Conservation (phyloP, 2,113 vertebrate species). For the Pterocles gutturalis region DNA sequence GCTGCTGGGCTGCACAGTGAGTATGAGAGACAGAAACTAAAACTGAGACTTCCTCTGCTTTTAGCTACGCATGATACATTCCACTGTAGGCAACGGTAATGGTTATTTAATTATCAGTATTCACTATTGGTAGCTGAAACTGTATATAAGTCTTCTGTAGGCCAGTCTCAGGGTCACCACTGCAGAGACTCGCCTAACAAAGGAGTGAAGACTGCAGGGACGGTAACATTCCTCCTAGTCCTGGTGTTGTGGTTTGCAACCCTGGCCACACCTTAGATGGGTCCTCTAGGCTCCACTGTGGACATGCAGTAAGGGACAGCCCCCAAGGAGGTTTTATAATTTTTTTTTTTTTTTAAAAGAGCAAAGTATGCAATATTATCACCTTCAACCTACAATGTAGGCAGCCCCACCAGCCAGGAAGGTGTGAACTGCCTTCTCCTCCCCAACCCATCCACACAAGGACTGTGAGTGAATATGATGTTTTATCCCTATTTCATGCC, state of each 20-base stretch:
- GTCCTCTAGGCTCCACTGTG: not conserved
- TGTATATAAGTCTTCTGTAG: not conserved
- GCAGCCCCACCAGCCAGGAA: not conserved
- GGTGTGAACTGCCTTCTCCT: not conserved
- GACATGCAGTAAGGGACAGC: not conserved
- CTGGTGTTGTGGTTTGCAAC: not conserved
- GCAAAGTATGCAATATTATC: not conserved
- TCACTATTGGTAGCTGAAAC: not conserved
- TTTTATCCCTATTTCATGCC: not conserved
- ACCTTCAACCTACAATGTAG: not conserved
- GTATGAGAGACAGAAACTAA: not conserved
- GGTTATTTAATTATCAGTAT: not conserved
- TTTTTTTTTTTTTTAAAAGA: not conserved
- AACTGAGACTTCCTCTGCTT: not conserved
- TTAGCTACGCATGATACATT: not conserved
- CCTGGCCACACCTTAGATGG: not conserved
- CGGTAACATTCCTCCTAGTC: not conserved
- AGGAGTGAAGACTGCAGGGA: not conserved
- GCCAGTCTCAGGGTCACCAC: not conserved
- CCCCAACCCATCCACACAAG: not conserved
- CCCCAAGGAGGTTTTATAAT: not conserved
- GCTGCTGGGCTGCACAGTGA: not conserved
- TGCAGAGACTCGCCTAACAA: fast-evolving
- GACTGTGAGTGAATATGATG: not conserved
- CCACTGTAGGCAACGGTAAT: not conserved